Conservation (phyloP, 2,888 invertebrate genomes). For the Didymodactylos carnosus region DNA sequence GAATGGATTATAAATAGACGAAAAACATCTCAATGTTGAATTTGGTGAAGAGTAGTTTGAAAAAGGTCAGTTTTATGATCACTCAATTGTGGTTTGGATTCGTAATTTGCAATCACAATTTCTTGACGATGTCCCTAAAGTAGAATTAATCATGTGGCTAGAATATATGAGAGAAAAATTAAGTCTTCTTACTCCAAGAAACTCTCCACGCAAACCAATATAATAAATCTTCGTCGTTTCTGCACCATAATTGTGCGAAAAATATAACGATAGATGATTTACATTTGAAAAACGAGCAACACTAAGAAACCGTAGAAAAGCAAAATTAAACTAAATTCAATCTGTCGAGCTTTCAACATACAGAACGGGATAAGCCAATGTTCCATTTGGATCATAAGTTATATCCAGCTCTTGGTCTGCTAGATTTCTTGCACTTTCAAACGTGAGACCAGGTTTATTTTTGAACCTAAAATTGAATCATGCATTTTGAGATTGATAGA, state of each 20-base stretch:
- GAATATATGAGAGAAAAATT: background rate
- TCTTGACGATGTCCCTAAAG: background rate
- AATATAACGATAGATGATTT: slow-evolving; percentile 66
- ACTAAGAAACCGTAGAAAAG: slow-evolving; percentile 38
- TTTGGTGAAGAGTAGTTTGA: too few relatives aligned
- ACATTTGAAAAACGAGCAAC: slow-evolving; percentile 75
- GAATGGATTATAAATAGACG: too few relatives aligned
- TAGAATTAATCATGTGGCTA: slow-evolving; percentile 4
- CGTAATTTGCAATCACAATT: background rate
- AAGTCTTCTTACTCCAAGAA: slow-evolving; percentile 41
- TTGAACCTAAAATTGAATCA: slow-evolving; percentile 49
- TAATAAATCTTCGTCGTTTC: slow-evolving; percentile 52
- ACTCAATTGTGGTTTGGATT: background rate
- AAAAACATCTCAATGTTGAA: too few relatives aligned
- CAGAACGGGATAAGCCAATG: slow-evolving; percentile 72
- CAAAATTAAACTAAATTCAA: background rate
- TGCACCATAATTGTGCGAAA: slow-evolving; percentile 51
- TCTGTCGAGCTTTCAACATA: slow-evolving; percentile 45
- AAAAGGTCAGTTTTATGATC: background rate
- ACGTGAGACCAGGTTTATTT: slow-evolving; percentile 77
- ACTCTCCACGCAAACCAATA: slow-evolving; percentile 84
- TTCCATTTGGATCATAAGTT: slow-evolving; percentile 53
- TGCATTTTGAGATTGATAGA: background rate
- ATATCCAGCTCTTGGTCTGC: slow-evolving; percentile 76
- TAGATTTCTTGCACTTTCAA: slow-evolving; percentile 52